Conservation (phyloP, 37 sponge, comb jelly and placozoan species). For the Tethya wilhelma region DNA sequence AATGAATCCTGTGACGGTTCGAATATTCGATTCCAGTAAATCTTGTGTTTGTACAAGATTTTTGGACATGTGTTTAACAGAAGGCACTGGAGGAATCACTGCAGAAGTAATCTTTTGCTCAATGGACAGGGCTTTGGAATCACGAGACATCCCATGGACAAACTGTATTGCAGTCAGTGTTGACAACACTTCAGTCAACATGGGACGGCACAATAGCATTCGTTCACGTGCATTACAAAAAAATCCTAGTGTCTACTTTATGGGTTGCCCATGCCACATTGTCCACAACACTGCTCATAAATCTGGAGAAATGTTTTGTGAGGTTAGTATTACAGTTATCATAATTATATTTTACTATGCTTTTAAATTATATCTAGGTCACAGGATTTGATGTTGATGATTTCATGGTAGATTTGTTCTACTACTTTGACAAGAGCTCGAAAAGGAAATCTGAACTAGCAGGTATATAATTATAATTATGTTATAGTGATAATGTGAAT, state of each 20-base stretch:
- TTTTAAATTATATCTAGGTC: slow-evolving; percentile 33
- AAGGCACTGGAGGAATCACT: slow-evolving; percentile 11
- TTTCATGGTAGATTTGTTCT: slow-evolving; percentile 36
- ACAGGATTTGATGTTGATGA: slow-evolving; percentile 49
- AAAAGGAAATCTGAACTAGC: slow-evolving; percentile 35
- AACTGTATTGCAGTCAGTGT: slow-evolving; percentile 32
- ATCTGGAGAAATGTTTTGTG: slow-evolving; percentile 14
- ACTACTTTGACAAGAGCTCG: slow-evolving; percentile 51
- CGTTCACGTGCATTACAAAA: not conserved
- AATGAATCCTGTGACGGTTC: slow-evolving; percentile 49
- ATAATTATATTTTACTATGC: not conserved
- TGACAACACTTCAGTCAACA: slow-evolving; percentile 50
- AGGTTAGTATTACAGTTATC: slow-evolving; percentile 14
- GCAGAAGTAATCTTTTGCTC: slow-evolving; percentile 21
- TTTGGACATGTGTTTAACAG: slow-evolving; percentile 40
- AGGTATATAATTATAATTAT: not conserved
- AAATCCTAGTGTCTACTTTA: slow-evolving; percentile 39
- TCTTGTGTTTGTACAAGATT: slow-evolving; percentile 14
- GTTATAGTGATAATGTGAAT: not conserved
- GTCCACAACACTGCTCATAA: slow-evolving; percentile 50
- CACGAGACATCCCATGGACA: slow-evolving; percentile 28
- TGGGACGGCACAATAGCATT: slow-evolving; percentile 10
- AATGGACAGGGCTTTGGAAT: slow-evolving; percentile 31
- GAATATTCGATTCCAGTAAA: not conserved
- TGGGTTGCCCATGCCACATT: slow-evolving; percentile 57